phyloP scores from a whole-genome alignment of 2,797 vertebrate species.

The Cirrhinus molitorella region DNA sequence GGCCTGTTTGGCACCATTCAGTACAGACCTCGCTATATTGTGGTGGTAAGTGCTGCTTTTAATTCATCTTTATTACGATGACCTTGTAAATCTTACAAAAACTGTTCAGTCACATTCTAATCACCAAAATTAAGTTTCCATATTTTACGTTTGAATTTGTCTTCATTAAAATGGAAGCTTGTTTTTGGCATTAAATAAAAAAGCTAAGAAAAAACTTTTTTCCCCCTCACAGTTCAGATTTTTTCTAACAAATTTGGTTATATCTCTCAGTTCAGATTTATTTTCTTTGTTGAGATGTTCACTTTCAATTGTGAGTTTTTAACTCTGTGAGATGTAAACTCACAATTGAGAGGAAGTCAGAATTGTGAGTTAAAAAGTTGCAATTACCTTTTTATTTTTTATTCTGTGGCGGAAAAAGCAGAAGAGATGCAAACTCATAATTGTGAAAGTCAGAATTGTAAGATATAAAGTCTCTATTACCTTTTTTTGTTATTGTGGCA shows the following conservation, averaged over 20 bases:
- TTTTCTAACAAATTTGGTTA: not conserved
- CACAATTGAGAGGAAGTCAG: not conserved
- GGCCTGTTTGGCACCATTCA: constrained; percentile 92
- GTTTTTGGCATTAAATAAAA: not conserved
- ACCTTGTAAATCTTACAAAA: not conserved
- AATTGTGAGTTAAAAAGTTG: not conserved
- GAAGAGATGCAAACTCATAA: too few relatives aligned
- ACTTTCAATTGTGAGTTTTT: not conserved
- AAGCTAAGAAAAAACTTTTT: not conserved
- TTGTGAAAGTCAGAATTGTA: too few relatives aligned
- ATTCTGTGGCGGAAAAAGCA: not conserved
- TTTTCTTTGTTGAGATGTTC: too few relatives aligned
- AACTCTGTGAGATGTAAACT: not conserved
- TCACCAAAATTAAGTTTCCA: not conserved
- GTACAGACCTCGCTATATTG: constrained; percentile 87
- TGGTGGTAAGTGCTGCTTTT: constrained; percentile 82
- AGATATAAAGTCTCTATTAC: too few relatives aligned
- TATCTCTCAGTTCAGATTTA: too few relatives aligned
- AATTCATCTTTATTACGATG: not conserved
- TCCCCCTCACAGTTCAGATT: not conserved
- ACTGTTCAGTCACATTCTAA: not conserved
- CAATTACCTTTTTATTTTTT: not conserved
- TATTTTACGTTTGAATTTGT: not conserved
- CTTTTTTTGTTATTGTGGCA: too few relatives aligned
- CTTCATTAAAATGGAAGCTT: not conserved